phyloP scores from a whole-genome alignment of 2,113 vertebrate genomes.

The Puma concolor region DNA sequence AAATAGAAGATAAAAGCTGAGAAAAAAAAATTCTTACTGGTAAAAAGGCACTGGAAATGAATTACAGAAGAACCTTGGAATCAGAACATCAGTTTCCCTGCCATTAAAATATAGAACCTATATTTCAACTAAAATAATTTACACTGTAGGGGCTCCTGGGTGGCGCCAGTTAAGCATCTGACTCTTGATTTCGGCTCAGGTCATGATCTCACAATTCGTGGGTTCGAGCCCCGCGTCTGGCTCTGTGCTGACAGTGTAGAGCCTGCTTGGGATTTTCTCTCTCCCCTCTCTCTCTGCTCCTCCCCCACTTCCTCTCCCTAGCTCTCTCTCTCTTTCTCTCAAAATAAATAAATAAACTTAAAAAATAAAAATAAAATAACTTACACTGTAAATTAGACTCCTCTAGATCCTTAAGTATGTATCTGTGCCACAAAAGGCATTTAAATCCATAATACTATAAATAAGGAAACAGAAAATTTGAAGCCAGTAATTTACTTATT shows the following conservation, averaged over 20 bases:
- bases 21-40: not conserved
- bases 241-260: too few relatives aligned
- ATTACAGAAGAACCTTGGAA: not conserved
- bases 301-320: too few relatives aligned
- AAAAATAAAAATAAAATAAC: not conserved
- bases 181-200: too few relatives aligned
- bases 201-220: too few relatives aligned
- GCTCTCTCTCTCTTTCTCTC: too few relatives aligned
- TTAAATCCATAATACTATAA: not conserved
- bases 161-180: too few relatives aligned
- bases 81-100: not conserved
- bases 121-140: not conserved
- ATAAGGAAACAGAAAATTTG: not conserved
- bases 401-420: not conserved
- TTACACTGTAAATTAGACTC: not conserved
- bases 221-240: too few relatives aligned
- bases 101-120: not conserved
- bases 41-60: not conserved
- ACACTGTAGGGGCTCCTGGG: not conserved
- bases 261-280: too few relatives aligned
- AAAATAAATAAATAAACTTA: not conserved
- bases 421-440: not conserved
- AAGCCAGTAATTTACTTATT: not conserved
- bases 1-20: not conserved
- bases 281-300: too few relatives aligned